A percentile compares a stretch with the other conserved stretches of the same genome.
These are phyloP conservation scores for Cirrhinus mrigala DNA, from an alignment of 2,797 vertebrate genomes.

Conservation along the genomic window DNA sequence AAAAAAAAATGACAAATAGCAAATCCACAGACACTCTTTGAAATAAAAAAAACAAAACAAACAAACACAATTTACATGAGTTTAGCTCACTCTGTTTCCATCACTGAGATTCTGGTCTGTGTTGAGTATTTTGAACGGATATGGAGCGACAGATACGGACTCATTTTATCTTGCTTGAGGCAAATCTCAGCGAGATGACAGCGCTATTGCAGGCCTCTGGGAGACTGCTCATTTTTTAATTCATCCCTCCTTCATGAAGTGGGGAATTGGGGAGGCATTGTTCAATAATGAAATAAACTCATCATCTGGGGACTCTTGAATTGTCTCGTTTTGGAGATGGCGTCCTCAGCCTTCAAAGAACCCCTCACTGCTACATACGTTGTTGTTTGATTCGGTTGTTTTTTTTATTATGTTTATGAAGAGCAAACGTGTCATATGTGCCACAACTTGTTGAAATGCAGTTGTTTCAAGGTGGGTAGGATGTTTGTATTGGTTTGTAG, in stretches of 20 bases:
- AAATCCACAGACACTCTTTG: conserved; percentile 5
- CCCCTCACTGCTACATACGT: neutral
- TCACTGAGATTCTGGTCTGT: conserved; percentile 32
- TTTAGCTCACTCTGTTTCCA: neutral
- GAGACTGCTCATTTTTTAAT: conserved; percentile 70
- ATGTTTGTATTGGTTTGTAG: neutral
- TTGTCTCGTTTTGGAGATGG: neutral
- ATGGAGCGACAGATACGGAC: conserved; percentile 16
- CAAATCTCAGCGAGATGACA: conserved; percentile 58
- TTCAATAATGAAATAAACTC: conserved; percentile 74
- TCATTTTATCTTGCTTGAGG: conserved; percentile 30
- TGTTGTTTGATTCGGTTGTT: neutral
- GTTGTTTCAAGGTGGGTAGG: neutral
- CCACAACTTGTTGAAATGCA: neutral
- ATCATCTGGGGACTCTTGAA: conserved; percentile 51
- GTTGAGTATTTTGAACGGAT: conserved; percentile 9
- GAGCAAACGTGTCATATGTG: neutral
- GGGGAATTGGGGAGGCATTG: conserved; percentile 70
- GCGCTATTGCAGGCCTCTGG: conserved; percentile 65
- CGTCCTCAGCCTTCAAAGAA: neutral
- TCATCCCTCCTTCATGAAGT: conserved; percentile 61
- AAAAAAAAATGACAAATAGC: neutral
- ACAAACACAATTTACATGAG: conserved; percentile 29
- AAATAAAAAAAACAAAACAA: conserved; percentile 29
- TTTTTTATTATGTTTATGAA: conserved; percentile 18